These are phyloP conservation scores for Ceyx melanurus DNA, from an alignment of 2,113 vertebrate genomes.

Conservation along the genomic window DNA sequence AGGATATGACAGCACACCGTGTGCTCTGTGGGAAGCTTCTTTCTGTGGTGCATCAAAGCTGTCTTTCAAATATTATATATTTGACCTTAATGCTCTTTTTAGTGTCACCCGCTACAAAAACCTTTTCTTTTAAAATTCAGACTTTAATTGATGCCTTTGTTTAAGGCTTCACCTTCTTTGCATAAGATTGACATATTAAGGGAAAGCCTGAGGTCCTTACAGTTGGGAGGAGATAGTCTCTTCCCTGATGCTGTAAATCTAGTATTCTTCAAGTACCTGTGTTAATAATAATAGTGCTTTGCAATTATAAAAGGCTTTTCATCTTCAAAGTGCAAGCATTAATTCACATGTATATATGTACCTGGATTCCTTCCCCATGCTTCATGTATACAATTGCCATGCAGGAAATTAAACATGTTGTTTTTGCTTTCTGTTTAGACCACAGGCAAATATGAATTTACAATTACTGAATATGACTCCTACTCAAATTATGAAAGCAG, in stretches of 20 bases:
- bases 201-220: constrained; percentile 16
- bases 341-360: constrained; percentile 43
- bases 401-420: constrained; percentile 45
- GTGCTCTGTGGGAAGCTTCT: background rate
- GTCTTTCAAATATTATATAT: background rate
- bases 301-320: constrained; percentile 51
- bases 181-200: constrained; percentile 5
- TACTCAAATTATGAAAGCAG: constrained; percentile 80
- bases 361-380: background rate
- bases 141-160: background rate
- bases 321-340: constrained; percentile 62
- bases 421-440: constrained; percentile 78
- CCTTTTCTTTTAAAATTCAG: background rate
- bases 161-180: background rate
- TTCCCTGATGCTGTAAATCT: constrained; percentile 30
- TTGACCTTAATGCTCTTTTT: background rate
- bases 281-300: constrained; percentile 47
- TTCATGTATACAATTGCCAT: constrained; percentile 13
- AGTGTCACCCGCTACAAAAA: background rate
- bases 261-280: background rate
- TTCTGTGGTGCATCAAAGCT: background rate
- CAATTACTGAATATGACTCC: constrained; percentile 77
- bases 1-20: background rate
- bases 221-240: background rate
- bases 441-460: constrained; percentile 86